Conservation (phyloP, 2,797 vertebrate genomes). For the Pelochelys cantorii region DNA sequence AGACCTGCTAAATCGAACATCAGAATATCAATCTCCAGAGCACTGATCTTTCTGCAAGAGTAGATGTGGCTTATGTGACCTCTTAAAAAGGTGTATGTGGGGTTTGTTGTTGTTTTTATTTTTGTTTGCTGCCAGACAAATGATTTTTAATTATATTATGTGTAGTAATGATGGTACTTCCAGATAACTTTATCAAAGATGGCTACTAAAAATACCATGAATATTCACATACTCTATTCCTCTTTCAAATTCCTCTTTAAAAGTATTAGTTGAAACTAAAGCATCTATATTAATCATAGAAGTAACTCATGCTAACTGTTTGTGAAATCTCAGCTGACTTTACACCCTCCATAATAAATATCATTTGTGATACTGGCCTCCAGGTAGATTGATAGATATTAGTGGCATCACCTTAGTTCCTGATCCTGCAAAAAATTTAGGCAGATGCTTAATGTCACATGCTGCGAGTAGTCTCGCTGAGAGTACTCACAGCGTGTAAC, state of each 20-base stretch:
- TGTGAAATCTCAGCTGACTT: constrained; percentile 20
- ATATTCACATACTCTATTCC: constrained; percentile 19
- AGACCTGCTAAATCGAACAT: too few species aligned
- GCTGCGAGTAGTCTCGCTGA: not conserved
- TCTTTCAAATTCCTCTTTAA: not conserved
- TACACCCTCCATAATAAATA: not conserved
- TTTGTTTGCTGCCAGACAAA: constrained; percentile 3
- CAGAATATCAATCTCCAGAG: too few species aligned
- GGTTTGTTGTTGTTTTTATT: not conserved
- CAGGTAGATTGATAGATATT: not conserved
- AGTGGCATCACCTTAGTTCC: not conserved
- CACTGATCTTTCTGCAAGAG: too few species aligned
- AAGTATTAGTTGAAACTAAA: constrained; percentile 14
- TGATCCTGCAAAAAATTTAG: constrained; percentile 10
- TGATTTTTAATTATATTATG: constrained; percentile 44
- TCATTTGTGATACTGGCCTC: not conserved
- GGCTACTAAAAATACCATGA: not conserved
- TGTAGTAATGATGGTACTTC: constrained; percentile 19
- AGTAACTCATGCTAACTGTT: not conserved
- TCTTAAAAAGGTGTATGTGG: not conserved
- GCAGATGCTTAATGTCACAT: not conserved
- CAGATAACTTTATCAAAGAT: constrained; percentile 52
- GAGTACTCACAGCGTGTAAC: not conserved
- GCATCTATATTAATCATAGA: not conserved
- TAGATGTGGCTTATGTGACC: not conserved